A percentile compares a stretch with the other conserved stretches of the same genome.
phyloP scores from a whole-genome alignment of 2,797 vertebrate genomes.

The Dryobates pubescens region DNA sequence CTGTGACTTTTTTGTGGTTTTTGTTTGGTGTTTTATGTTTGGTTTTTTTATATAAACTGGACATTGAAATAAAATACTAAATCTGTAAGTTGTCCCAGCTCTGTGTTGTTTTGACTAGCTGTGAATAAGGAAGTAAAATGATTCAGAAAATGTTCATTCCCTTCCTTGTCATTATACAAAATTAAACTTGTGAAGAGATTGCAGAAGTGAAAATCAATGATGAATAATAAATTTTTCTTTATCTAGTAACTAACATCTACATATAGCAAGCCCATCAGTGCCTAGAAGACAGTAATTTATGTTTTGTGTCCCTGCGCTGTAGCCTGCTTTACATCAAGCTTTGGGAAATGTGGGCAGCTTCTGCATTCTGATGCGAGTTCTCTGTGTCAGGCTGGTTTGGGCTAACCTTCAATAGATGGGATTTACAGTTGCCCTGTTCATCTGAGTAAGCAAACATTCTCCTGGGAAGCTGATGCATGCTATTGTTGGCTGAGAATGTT shows the following conservation, averaged over 20 bases:
- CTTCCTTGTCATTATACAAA: not conserved
- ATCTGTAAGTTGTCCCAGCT: not conserved
- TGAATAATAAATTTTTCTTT: conserved; percentile 53
- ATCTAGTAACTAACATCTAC: not conserved
- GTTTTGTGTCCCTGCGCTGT: not conserved
- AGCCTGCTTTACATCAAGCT: not conserved
- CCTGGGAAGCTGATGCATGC: not conserved
- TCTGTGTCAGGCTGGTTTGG: not conserved
- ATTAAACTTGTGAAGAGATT: conserved; percentile 2
- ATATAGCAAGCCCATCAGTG: not conserved
- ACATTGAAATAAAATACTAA: not conserved
- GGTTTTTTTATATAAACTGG: not conserved
- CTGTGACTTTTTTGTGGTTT: not conserved
- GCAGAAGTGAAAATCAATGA: conserved; percentile 15
- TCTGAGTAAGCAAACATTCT: not conserved
- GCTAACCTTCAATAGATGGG: not conserved
- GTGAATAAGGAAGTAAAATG: not conserved
- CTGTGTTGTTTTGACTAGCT: not conserved
- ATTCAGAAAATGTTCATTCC: not conserved
- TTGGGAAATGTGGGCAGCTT: not conserved
- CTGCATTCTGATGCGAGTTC: not conserved
- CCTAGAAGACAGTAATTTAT: not conserved
- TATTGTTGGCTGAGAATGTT: not conserved
- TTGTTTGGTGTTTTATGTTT: not conserved
- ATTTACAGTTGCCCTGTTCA: not conserved